A percentile compares a stretch with the other conserved stretches of the same genome.
Evolutionary conservation across 2,113 vertebrate genomes (phyloP).

Genomic region (Nesogale talazaci): DNA sequence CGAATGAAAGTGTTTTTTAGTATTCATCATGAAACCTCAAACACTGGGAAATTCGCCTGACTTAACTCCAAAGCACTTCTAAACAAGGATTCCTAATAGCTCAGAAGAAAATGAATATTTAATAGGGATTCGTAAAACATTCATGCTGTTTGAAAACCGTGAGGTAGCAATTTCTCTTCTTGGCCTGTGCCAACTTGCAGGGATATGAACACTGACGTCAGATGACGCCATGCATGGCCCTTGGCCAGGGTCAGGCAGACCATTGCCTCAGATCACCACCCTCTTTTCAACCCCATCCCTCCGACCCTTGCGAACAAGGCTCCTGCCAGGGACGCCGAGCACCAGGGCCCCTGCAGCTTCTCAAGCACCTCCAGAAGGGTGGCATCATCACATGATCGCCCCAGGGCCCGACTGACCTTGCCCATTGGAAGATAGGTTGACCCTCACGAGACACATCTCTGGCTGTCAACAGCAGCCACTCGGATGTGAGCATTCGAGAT

Average conservation of each 20-base stretch:
- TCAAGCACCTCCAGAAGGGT: neutral
- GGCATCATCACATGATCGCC: neutral
- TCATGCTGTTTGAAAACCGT: neutral
- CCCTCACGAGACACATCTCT: too few relatives aligned
- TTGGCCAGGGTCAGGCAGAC: neutral
- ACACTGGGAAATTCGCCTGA: neutral
- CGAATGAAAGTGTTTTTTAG: neutral
- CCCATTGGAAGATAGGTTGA: neutral
- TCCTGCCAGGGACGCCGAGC: neutral
- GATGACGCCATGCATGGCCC: too few relatives aligned
- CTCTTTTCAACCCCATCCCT: neutral
- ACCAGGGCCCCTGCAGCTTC: neutral
- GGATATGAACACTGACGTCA: neutral
- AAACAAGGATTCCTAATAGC: neutral
- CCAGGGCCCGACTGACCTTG: neutral
- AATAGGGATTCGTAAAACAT: neutral
- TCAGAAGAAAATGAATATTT: neutral
- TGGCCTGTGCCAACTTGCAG: too few relatives aligned
- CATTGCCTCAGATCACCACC: neutral
- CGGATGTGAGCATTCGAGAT: neutral
- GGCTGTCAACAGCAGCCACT: neutral
- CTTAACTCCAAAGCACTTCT: neutral
- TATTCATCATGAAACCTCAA: neutral
- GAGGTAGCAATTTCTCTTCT: neutral
- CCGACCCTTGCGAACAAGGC: neutral